Evolutionary conservation across 1,140 invertebrate species (phyloP), one percentile per base, ranked within the genome.

Genomic region (Drosophila funebris): DNA sequence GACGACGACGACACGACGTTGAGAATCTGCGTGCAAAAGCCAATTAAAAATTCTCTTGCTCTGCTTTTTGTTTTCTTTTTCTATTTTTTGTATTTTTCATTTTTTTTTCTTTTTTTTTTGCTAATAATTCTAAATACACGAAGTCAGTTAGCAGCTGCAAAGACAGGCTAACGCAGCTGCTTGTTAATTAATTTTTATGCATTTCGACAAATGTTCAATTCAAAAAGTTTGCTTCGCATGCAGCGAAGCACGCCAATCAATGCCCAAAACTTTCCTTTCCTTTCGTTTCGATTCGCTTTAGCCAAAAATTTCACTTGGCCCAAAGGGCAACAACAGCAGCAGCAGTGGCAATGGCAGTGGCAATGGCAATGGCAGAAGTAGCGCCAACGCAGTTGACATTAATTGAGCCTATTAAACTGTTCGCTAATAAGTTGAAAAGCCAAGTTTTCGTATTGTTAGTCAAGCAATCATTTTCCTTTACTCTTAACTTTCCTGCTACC

Each of bases 151-250:
- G 27, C 16, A 39, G 37, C 36, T 43, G 22, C 16, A 6, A 11
- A 18, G 11, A 8, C 18, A 11, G 22, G 20, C n/a, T n/a, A 20
- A 9, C 37, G 44, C 57, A 37, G 54, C 57, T 36, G 58, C 60
- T 88, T 78, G 70, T 82, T 87, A 85, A 85, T 85, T 85, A 85
- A 88, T 78, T 87, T 87, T 88, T 88, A 87, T 87, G 78, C 78
- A 87, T 78, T 88, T 88, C 63, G 46, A 88, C 82, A 76, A 83
- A 78, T 88, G 74, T 82, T 88, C 73, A 67, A 81, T 87, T 67
- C 78, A 58, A 74, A 78, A 82, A 84, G 56, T 79, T 75, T 67
- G 64, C 31, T 81, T 81, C 27, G 74, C 78, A 69, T 81, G 78
- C 78, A 81, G 27, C 78, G 73, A 58, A 76, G 78, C 78, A 78